Base-by-base conservation (phyloP, 2,797 vertebrate genomes). In the Carapus acus region DNA sequence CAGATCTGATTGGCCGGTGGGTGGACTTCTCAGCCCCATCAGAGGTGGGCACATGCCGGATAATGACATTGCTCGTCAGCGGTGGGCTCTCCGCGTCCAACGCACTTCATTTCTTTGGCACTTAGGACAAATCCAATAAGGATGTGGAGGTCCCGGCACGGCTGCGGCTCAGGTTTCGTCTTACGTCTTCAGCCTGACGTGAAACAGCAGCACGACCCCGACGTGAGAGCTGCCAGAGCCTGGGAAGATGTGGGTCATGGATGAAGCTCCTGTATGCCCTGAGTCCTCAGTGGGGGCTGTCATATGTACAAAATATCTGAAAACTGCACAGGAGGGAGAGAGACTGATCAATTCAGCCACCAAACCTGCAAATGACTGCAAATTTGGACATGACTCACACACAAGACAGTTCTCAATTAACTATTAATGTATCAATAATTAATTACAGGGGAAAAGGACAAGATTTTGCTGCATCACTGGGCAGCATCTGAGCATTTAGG, bases 71-170 rank as follows among this genome's bases (percentile, higher is more conserved):
- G 69, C 73, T 77, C 55, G 71, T 77, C 78, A 66, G 79, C 79
- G 54, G 69, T 81, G 61, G 75, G 79, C 54, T 80, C 74, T 69
- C 73, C 77, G 41, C 55, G 58, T 68, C 70, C 65, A 7, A 75
- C 74, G 76, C 67, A 31, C 67, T 69, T 81, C 83, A 85, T 87
- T 53, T 69, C 77, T 68, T 74, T 79, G 77, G 68, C 69, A 71
- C 63, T 46, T 23, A 45, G 43, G 43, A 73, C 22, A 62, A 66
- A 66, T 62, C 53, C 67, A 57, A 67, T 48, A 20, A 17, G 44
- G 49, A 54, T 42, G 40, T 21, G 4, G 14, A 24, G 57, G 44
- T 15, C 54, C 45, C 34, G 14, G 57, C 14, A 19, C 40, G 24
- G 51, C 7, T 31, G 43, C 45, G 34, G 45, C 49, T 69, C 21